phyloP scores from a whole-genome alignment of 2,888 invertebrate genomes.

The Meandrusa payeni region DNA sequence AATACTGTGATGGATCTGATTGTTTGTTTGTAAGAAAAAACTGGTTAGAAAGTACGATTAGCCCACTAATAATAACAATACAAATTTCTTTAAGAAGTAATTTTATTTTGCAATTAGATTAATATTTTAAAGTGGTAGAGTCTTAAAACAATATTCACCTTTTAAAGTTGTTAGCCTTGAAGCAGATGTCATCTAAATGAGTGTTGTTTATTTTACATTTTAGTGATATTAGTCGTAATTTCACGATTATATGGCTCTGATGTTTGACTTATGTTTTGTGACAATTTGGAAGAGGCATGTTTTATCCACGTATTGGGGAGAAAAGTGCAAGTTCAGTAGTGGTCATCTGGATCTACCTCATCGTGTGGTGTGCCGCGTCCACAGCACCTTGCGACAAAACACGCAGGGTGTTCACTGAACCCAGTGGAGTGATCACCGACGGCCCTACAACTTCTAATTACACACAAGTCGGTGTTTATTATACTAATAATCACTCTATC shows the following conservation, averaged over 20 bases:
- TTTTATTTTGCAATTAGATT: conserved; percentile 37
- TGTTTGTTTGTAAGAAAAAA: conserved; percentile 74
- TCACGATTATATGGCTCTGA: conserved; percentile 78
- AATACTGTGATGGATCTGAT: conserved; percentile 70
- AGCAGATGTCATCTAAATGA: conserved; percentile 78
- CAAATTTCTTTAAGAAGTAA: conserved; percentile 41
- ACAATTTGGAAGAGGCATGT: conserved; percentile 74
- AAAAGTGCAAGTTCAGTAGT: conserved; percentile 75
- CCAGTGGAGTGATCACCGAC: conserved; percentile 93
- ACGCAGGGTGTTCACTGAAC: conserved; percentile 88
- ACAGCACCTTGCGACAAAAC: conserved; percentile 90
- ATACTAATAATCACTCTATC: too few species aligned
- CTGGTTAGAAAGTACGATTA: conserved; percentile 66
- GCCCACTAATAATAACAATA: conserved; percentile 43
- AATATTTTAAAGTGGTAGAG: conserved; percentile 37
- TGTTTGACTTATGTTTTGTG: conserved; percentile 75
- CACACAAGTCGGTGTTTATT: conserved; percentile 86
- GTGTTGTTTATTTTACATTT: conserved; percentile 80
- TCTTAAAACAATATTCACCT: conserved; percentile 57
- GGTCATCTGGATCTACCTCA: conserved; percentile 70
- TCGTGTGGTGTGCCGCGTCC: conserved; percentile 70
- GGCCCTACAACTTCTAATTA: conserved; percentile 93
- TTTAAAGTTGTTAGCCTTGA: conserved; percentile 77
- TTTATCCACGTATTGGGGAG: conserved; percentile 75
- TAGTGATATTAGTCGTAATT: conserved; percentile 71